Conservation (phyloP, 2,113 vertebrate species). For the Emydura subglobosa region DNA sequence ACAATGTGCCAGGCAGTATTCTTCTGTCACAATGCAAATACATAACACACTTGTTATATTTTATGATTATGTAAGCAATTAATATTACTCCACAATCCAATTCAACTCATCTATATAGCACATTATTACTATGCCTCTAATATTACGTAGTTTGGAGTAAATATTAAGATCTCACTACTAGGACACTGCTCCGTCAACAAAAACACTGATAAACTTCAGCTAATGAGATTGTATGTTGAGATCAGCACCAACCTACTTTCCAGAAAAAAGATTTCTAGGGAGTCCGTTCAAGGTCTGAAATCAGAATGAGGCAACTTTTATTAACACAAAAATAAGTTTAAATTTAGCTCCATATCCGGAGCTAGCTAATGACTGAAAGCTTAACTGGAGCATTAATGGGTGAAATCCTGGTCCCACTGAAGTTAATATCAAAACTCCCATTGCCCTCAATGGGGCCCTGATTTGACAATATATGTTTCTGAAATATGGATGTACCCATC, state of each 20-base stretch:
- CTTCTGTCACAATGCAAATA: neutral
- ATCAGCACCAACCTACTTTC: neutral
- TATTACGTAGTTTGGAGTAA: neutral
- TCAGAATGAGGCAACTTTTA: conserved; percentile 40
- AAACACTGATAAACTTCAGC: neutral
- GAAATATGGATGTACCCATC: conserved; percentile 10
- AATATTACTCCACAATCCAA: neutral
- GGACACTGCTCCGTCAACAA: neutral
- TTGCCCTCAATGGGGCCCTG: conserved; percentile 34
- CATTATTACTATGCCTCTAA: neutral
- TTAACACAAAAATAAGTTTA: conserved; percentile 37
- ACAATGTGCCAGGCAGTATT: neutral
- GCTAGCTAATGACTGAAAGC: conserved; percentile 18
- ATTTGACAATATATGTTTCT: conserved; percentile 8
- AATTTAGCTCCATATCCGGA: neutral
- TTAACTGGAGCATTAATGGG: conserved; percentile 9
- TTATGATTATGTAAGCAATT: neutral
- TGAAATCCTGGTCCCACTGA: conserved; percentile 43
- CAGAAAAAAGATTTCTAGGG: conserved; percentile 51
- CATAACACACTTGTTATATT: neutral
- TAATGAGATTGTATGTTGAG: neutral
- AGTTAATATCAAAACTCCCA: conserved; percentile 41
- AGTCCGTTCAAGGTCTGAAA: neutral
- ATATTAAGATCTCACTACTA: neutral
- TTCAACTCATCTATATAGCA: neutral